phyloP scores from a whole-genome alignment of 2,797 vertebrate species.

The Pangasius mekongensis region DNA sequence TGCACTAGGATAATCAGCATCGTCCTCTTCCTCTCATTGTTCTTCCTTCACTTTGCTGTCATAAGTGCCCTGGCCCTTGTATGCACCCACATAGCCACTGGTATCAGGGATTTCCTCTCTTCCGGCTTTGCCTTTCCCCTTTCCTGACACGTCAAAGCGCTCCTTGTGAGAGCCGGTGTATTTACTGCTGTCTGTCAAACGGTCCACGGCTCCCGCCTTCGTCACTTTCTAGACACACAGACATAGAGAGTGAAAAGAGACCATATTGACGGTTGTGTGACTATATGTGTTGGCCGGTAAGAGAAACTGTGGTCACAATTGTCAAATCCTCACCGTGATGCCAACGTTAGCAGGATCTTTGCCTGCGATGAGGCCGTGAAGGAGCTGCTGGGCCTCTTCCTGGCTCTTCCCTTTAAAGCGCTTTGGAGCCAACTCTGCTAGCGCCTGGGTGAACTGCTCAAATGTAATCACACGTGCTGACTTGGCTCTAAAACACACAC shows the following conservation, averaged over 20 bases:
- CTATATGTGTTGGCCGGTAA: neutral
- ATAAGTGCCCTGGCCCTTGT: constrained; percentile 77
- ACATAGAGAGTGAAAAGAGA: neutral
- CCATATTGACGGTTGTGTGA: neutral
- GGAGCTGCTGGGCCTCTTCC: constrained; percentile 78
- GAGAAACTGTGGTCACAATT: neutral
- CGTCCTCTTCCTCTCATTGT: constrained; percentile 42
- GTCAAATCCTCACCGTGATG: constrained; percentile 75
- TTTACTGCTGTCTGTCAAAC: constrained; percentile 76
- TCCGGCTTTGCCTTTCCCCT: constrained; percentile 76
- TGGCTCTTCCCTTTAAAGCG: constrained; percentile 79
- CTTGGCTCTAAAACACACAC: constrained; percentile 74
- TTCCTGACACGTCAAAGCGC: constrained; percentile 77
- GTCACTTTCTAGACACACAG: constrained; percentile 69
- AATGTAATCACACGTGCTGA: constrained; percentile 83
- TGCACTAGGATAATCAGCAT: constrained; percentile 19
- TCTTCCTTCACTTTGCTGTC: constrained; percentile 76
- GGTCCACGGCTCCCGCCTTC: constrained; percentile 76
- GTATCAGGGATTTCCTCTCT: constrained; percentile 70
- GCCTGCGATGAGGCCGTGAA: constrained; percentile 79
- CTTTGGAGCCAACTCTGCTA: constrained; percentile 82
- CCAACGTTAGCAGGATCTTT: constrained; percentile 79
- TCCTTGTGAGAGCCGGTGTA: constrained; percentile 81
- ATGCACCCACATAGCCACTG: constrained; percentile 76
- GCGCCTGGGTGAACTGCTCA: constrained; percentile 82